Evolutionary conservation across 2,797 vertebrate genomes (phyloP), one percentile per base, ranked within the genome.

Genomic region (Lerista edwardsae): DNA sequence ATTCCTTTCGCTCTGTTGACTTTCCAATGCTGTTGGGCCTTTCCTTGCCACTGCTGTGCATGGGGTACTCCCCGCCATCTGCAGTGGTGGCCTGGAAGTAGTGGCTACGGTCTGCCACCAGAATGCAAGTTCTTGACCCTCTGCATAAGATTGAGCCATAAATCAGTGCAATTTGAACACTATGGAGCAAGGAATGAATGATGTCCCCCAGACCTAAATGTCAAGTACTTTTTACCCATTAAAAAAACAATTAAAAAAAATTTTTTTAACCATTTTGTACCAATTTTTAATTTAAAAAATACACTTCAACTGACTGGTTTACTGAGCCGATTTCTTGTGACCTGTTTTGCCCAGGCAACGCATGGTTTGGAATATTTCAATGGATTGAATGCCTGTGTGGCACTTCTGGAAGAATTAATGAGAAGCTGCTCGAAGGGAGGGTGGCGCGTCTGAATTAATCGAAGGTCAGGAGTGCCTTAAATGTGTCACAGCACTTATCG

Each of bases 291-390:
- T n/a, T n/a, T n/a, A n/a, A n/a, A n/a, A n/a, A n/a, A n/a, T n/a
- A n/a, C 51, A 55, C 25, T 39, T 41, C 34, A 79, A 47, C 15
- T n/a, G 76, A 0, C n/a, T 57, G 25, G 15, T 9, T 79, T 85
- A 72, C 23, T 47, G 41, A 90, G 67, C 23, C 80, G 23, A 44
- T 15, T 65, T 36, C 8, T 44, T 86, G 74, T 47, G 31, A 4
- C 84, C 83, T 78, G 4, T 86, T 69, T 80, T 79, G 29, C 4
- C 89, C 86, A 75, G 25, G 36, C 62, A 25, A 31, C 36, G 71
- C 19, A 17, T 1, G 61, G 36, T 76, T 25, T 88, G 5, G 14
- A 17, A 19, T 15, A 55, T 55, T 55, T 55, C 14, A 3, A 17
- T 7, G 82, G 34, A 73, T 55, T 2, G 55, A 27, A 23, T 80